phyloP scores from a whole-genome alignment of 2,888 invertebrate genomes.

The Tromatobia lineatoria region DNA sequence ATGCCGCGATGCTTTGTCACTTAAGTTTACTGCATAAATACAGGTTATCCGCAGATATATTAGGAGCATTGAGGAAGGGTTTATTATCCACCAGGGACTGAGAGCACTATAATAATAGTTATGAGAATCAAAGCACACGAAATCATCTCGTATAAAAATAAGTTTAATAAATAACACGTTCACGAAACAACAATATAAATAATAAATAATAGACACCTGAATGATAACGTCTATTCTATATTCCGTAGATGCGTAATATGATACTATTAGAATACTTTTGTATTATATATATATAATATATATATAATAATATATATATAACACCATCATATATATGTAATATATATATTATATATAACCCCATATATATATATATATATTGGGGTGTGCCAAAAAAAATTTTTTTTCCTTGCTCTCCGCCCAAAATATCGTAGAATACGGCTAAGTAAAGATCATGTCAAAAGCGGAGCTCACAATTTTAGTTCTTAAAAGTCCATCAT shows the following conservation, averaged over 20 bases:
- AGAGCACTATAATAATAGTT: neutral
- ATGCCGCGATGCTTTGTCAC: conserved; percentile 6
- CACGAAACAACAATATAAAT: conserved; percentile 78
- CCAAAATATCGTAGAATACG: no score
- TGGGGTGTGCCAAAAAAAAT: no score
- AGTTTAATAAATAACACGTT: conserved; percentile 83
- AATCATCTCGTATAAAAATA: conserved; percentile 81
- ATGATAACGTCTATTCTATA: conserved; percentile 64
- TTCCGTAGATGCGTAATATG: conserved; percentile 49
- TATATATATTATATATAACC: conserved; percentile 35
- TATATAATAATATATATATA: conserved; percentile 74
- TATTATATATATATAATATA: conserved; percentile 45
- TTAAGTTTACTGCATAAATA: neutral
- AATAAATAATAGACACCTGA: conserved; percentile 73
- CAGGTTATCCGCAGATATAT: neutral
- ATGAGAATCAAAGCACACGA: neutral
- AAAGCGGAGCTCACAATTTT: no score
- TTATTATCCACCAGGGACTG: neutral
- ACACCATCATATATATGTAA: no score
- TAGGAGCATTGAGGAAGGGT: neutral
- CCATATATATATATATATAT: no score
- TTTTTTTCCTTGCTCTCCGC: no score
- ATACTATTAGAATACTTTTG: conserved; percentile 32
- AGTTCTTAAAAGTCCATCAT: no score
- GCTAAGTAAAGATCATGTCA: no score